phyloP scores from a whole-genome alignment of 2,113 vertebrate genomes.

The Muntiacus reevesi region DNA sequence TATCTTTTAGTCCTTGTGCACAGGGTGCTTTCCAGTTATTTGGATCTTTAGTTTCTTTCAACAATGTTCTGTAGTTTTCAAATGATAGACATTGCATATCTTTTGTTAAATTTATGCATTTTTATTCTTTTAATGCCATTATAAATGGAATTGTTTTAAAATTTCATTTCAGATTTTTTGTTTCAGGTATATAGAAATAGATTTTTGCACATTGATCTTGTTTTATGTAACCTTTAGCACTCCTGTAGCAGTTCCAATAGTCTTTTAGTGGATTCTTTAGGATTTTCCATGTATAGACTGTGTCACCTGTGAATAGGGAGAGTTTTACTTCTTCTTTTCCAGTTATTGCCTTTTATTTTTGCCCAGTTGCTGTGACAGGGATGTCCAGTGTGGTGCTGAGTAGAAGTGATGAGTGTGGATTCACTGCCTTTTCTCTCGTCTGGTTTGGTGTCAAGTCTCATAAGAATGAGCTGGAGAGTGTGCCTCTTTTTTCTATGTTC shows the following conservation, averaged over 20 bases:
- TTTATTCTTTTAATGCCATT: not conserved
- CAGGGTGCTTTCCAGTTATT: not conserved
- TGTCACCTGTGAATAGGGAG: not conserved
- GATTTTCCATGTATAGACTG: not conserved
- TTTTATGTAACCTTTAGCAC: not conserved
- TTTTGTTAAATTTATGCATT: not conserved
- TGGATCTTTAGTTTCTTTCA: not conserved
- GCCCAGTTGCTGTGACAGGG: not conserved
- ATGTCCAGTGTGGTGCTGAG: not conserved
- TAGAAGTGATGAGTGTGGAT: not conserved
- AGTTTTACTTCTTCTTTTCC: not conserved
- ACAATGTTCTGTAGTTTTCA: not conserved
- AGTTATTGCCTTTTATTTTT: not conserved
- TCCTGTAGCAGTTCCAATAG: not conserved
- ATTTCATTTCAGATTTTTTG: not conserved
- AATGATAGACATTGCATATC: not conserved
- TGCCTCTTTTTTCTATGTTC: not conserved
- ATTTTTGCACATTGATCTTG: not conserved
- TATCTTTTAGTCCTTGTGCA: not conserved
- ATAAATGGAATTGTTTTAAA: not conserved
- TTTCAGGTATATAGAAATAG: not conserved
- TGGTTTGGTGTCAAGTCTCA: not conserved
- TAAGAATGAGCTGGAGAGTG: not conserved
- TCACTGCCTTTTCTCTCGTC: not conserved
- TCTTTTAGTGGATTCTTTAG: not conserved